phyloP scores from a whole-genome alignment of 2,797 vertebrate species.

The Arnoldichthys spilopterus region DNA sequence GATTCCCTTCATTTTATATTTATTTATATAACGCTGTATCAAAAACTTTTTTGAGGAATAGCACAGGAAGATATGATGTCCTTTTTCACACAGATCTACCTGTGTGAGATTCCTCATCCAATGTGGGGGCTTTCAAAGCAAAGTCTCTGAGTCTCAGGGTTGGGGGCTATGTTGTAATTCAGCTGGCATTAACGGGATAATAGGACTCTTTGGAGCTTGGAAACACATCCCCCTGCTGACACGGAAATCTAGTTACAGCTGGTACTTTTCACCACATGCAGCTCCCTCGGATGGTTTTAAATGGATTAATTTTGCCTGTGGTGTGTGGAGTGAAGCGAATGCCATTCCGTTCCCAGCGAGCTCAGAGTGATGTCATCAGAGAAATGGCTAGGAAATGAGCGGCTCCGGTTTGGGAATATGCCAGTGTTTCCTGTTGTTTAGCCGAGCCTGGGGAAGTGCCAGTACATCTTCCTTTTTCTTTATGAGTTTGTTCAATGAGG shows the following conservation, averaged over 20 bases:
- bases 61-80: background rate
- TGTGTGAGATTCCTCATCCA: background rate
- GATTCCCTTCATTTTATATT: too few relatives aligned
- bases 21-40: background rate
- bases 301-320: constrained; percentile 45
- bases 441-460: background rate
- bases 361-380: constrained; percentile 36
- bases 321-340: constrained; percentile 20
- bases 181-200: constrained; percentile 23
- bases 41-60: background rate
- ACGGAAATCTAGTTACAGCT: constrained; percentile 31
- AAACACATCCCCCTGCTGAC: constrained; percentile 16
- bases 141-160: background rate
- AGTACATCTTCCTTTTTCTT: constrained; percentile 8
- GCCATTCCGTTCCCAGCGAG: constrained; percentile 22
- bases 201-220: constrained; percentile 15
- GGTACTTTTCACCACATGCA: constrained; percentile 23
- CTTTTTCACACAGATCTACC: background rate
- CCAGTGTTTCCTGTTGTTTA: constrained; percentile 15
- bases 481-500: background rate
- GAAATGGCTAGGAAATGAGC: constrained; percentile 7
- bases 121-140: background rate
- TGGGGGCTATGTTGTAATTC: constrained; percentile 8
- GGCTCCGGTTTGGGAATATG: constrained; percentile 26
- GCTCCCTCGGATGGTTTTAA: constrained; percentile 32